Evolutionary conservation across 2,113 vertebrate species (phyloP), one percentile per base, ranked within the genome.

Genomic region (Vulpes lagopus): DNA sequence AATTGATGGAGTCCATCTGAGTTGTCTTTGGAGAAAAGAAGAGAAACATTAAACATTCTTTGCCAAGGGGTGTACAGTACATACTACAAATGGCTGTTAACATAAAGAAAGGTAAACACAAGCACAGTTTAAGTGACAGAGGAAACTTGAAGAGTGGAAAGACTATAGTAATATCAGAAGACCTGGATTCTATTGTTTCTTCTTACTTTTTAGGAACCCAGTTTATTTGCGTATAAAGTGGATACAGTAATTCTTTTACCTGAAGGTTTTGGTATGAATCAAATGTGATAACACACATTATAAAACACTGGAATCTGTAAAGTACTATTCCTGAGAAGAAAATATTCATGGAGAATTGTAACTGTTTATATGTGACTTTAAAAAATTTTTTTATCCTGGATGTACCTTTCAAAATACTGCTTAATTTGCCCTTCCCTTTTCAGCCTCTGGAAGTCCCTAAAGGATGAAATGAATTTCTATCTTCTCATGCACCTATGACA

Each of bases 191-290:
- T 94, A 7, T 32, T 60, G 51, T 74, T 65, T 67, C 35, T 81
- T 82, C 57, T 91, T 65, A n/a, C 65, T 88, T 19, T 91, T 82
- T 76, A 91, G 59, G 38, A 60, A 76, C 43, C n/a, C 19, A 35
- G 5, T 87, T 65, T 73, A 22, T 85, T 86, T 49, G 57, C 55
- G 35, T 94, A 86, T 86, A 60, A 96, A 93, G 62, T 78, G 35
- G 51, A 59, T 94, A 67, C 5, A 82, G 15, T 74, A 82, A 65
- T 86, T 12, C 25, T 35, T 82, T 74, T 74, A 81, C 30, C 64
- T 64, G 51, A 59, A 19, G 76, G 65, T 60, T 82, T 94, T 59
- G 76, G 8, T 67, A 53, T 64, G 49, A 82, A 32, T 74, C 43
- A 67, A 74, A 74, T 64, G 15, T 49, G 80, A 25, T 86, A 49